phyloP scores from a whole-genome alignment of 2,888 invertebrate genomes.

The Drosophila pegasa region DNA sequence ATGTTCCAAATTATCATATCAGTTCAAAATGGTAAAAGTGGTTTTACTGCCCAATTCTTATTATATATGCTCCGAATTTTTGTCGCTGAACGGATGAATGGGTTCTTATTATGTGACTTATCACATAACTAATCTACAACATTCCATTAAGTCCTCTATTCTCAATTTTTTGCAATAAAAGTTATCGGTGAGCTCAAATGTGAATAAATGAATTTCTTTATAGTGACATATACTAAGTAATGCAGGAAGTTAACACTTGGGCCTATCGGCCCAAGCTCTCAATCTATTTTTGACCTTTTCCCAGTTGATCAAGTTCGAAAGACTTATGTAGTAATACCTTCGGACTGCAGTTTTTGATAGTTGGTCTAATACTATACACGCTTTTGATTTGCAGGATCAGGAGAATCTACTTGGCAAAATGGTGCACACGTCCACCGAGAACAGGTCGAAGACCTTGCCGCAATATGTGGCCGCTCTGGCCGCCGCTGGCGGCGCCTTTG shows the following conservation, averaged over 20 bases:
- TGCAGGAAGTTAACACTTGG: slow-evolving; percentile 33
- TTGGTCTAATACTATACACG: slow-evolving; percentile 27
- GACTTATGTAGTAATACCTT: slow-evolving; percentile 48
- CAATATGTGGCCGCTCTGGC: slow-evolving; percentile 84
- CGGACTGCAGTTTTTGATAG: slow-evolving; percentile 45
- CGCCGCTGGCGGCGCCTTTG: slow-evolving; percentile 92
- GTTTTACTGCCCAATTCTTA: neutral
- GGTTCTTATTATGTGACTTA: slow-evolving; percentile 2
- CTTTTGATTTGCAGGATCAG: slow-evolving; percentile 77
- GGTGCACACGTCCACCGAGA: slow-evolving; percentile 77
- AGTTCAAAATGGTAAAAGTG: neutral
- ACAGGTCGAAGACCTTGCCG: slow-evolving; percentile 72
- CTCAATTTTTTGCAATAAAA: neutral
- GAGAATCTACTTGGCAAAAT: slow-evolving; percentile 80
- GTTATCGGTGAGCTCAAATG: slow-evolving; percentile 9
- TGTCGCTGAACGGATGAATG: neutral
- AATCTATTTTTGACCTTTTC: no score
- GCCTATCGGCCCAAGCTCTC: no score
- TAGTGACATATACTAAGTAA: neutral
- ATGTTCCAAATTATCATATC: neutral
- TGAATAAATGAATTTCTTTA: slow-evolving; percentile 4
- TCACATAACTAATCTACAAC: slow-evolving; percentile 8
- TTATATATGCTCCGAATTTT: neutral
- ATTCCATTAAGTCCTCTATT: slow-evolving; percentile 10
- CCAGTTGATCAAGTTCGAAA: no score